Evolutionary conservation across 2,888 invertebrate species (phyloP).

Genomic region (Lamellibrachia columna): DNA sequence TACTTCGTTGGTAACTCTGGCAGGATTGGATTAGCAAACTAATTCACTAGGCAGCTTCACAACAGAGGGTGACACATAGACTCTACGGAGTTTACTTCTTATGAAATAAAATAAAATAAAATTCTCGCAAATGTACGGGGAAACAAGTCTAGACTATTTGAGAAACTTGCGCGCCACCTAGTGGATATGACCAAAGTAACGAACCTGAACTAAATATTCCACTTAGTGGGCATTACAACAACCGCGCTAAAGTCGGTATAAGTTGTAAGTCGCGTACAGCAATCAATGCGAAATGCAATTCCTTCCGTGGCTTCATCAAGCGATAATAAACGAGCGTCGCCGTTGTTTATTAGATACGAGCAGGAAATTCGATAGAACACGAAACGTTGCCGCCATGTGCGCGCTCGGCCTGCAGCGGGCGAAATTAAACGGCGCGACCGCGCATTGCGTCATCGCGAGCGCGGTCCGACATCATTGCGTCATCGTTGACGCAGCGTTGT

Average conservation of each 20-base stretch:
- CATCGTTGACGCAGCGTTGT: neutral
- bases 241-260: neutral
- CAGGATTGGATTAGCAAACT: no score
- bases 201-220: neutral
- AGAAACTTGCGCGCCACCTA: neutral
- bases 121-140: no score
- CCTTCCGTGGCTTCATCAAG: neutral
- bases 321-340: neutral
- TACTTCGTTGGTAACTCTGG: no score
- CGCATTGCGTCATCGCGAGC: neutral
- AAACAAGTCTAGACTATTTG: neutral
- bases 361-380: constrained; percentile 4
- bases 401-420: no score
- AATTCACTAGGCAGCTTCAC: no score
- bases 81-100: neutral
- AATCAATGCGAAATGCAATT: constrained; percentile 6
- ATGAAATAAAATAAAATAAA: neutral
- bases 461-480: neutral
- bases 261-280: neutral
- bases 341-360: neutral
- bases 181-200: neutral
- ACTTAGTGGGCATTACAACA: neutral
- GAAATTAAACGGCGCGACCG: constrained; percentile 11
- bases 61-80: neutral
- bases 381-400: neutral